A percentile compares a stretch with the other conserved stretches of the same genome.
Evolutionary conservation across 2,797 vertebrate species (phyloP).

Genomic region (Ibycter americanus): DNA sequence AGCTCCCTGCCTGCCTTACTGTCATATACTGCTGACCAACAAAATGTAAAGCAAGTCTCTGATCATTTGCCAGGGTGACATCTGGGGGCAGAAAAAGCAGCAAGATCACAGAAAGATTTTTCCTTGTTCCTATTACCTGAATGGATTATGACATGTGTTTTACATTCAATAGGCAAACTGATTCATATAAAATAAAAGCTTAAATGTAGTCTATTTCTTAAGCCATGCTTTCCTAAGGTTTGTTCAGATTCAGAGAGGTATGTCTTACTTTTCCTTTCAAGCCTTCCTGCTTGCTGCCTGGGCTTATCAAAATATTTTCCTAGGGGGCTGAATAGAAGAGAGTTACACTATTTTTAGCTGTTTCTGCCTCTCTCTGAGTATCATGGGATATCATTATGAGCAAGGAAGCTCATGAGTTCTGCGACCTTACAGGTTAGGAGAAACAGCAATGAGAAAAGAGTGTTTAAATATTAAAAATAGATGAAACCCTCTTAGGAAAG

Average conservation of each 20-base stretch:
- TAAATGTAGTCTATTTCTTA: slow-evolving; percentile 17
- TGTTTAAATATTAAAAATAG: not conserved
- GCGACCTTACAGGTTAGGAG: not conserved
- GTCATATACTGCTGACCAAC: slow-evolving; percentile 4
- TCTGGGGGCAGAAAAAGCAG: slow-evolving; percentile 33
- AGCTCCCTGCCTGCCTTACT: not conserved
- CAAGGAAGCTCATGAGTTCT: not conserved
- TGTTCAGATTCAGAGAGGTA: slow-evolving; percentile 51
- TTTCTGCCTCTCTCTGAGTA: not conserved
- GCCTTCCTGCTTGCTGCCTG: not conserved
- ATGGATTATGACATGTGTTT: slow-evolving; percentile 57
- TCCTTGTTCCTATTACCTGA: slow-evolving; percentile 46
- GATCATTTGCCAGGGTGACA: slow-evolving; percentile 38
- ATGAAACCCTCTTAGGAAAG: not conserved
- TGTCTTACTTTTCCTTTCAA: slow-evolving; percentile 49
- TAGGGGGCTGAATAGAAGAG: not conserved
- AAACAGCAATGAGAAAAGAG: not conserved
- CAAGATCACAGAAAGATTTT: not conserved
- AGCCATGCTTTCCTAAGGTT: slow-evolving; percentile 22
- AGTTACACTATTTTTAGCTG: slow-evolving; percentile 23
- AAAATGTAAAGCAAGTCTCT: slow-evolving; percentile 45
- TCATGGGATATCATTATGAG: not conserved
- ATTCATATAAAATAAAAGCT: slow-evolving; percentile 14
- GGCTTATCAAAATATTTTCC: slow-evolving; percentile 50
- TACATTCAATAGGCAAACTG: slow-evolving; percentile 44